These are phyloP conservation scores for Andinoacara biseriatus DNA, from an alignment of 2,113 vertebrate species.

Conservation along the genomic window DNA sequence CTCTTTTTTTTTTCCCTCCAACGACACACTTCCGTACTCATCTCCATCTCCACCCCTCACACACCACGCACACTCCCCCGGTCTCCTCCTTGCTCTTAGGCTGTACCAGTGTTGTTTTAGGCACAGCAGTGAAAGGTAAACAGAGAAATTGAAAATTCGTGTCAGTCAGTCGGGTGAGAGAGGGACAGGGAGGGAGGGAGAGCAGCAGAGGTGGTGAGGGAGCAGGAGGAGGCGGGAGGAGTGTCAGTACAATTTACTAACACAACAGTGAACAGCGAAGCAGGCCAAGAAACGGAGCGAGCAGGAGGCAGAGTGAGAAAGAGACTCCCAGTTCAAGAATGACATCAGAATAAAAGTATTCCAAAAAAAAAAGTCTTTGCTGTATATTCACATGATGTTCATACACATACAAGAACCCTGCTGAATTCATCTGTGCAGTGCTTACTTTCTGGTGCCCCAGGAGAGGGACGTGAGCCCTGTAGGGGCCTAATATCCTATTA, in stretches of 20 bases:
- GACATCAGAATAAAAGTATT: conserved; percentile 41
- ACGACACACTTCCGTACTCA: conserved; percentile 8
- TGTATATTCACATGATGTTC: conserved; percentile 20
- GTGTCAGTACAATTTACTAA: conserved; percentile 85
- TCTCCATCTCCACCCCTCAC: conserved; percentile 25
- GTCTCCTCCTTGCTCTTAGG: conserved; percentile 59
- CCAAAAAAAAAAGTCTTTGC: conserved; percentile 28
- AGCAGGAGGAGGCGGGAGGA: conserved; percentile 61
- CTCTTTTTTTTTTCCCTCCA: not conserved
- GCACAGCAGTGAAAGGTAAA: conserved; percentile 86
- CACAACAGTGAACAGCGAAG: conserved; percentile 83
- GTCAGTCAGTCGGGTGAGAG: conserved; percentile 84
- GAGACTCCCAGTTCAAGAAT: conserved; percentile 57
- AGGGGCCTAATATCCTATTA: conserved; percentile 61
- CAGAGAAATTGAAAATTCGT: conserved; percentile 86
- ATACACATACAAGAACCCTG: not conserved
- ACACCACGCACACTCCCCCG: not conserved
- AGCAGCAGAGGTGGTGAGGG: conserved; percentile 58
- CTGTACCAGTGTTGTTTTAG: conserved; percentile 83
- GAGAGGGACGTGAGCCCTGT: conserved; percentile 34
- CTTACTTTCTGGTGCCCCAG: conserved; percentile 42
- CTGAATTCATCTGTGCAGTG: conserved; percentile 23
- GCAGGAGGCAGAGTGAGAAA: conserved; percentile 51
- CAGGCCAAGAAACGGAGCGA: conserved; percentile 70
- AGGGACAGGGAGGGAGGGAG: conserved; percentile 61